Percentiles rank a stretch among this genome's conserved stretches.
Evolutionary conservation across 1,140 invertebrate genomes (phyloP).

Genomic region (Papilio helenus): DNA sequence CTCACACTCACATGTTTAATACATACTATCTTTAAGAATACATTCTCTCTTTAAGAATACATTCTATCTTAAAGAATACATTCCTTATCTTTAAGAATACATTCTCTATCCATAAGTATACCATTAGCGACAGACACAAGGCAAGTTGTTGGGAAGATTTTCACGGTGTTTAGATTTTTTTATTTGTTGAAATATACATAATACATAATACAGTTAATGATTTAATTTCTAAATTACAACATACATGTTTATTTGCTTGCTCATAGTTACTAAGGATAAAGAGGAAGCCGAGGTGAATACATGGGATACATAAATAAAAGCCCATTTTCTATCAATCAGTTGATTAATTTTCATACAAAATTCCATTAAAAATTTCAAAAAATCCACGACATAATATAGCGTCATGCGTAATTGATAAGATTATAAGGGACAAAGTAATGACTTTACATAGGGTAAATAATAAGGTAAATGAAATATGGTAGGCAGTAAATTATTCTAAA

Average conservation of each 20-base stretch:
- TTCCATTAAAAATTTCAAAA: slow-evolving; percentile 82
- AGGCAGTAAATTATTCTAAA: slow-evolving; percentile 81
- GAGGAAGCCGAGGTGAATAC: neutral
- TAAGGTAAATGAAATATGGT: slow-evolving; percentile 74
- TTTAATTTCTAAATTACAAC: slow-evolving; percentile 15
- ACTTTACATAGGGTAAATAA: slow-evolving; percentile 74
- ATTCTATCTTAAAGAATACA: neutral
- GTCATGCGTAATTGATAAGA: slow-evolving; percentile 80
- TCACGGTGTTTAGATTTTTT: neutral
- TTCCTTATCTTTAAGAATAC: neutral
- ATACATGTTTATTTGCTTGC: slow-evolving; percentile 3
- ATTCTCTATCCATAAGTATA: neutral
- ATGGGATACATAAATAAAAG: slow-evolving; percentile 58
- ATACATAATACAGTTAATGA: slow-evolving; percentile 3
- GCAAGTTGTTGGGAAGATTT: neutral
- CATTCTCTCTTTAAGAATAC: neutral
- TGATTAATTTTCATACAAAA: slow-evolving; percentile 81
- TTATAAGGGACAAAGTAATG: slow-evolving; percentile 76
- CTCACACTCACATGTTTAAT: neutral
- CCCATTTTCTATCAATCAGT: slow-evolving; percentile 77
- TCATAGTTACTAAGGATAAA: slow-evolving; percentile 3
- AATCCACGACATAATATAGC: slow-evolving; percentile 80
- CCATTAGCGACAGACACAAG: neutral
- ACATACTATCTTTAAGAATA: no score
- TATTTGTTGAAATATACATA: neutral